Percentiles rank a stretch among this genome's conserved stretches.
These are phyloP conservation scores for Serilophus lunatus DNA, from an alignment of 2,113 vertebrate genomes.

Conservation along the genomic window DNA sequence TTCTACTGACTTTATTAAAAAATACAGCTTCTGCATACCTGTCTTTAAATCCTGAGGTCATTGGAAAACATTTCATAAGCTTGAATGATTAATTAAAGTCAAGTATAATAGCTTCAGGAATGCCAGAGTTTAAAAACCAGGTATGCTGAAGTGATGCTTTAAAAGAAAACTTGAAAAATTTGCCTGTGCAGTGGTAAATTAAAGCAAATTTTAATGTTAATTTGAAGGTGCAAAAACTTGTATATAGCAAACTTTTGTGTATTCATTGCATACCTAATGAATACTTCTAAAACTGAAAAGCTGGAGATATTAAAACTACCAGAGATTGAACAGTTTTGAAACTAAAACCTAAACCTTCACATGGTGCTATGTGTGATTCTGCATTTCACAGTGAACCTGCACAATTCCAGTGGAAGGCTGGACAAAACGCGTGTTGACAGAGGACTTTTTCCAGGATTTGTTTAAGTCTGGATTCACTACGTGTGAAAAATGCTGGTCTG, in stretches of 20 bases:
- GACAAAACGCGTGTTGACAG: not conserved
- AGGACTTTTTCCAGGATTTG: not conserved
- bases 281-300: not conserved
- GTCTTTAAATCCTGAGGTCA: not conserved
- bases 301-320: not conserved
- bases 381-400: not conserved
- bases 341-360: not conserved
- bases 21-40: not conserved
- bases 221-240: not conserved
- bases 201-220: not conserved
- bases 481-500: not conserved
- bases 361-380: fast-evolving
- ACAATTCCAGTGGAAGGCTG: not conserved
- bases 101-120: not conserved
- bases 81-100: not conserved
- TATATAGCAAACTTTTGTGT: not conserved
- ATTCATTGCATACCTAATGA: not conserved
- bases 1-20: not conserved
- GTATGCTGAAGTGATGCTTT: not conserved
- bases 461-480: not conserved
- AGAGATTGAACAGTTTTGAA: not conserved
- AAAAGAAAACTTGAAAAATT: not conserved
- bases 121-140: not conserved
- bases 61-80: not conserved
- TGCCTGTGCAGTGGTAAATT: not conserved